Evolutionary conservation across 2,113 vertebrate genomes (phyloP), one percentile per base, ranked within the genome.

Genomic region (Gambusia affinis): DNA sequence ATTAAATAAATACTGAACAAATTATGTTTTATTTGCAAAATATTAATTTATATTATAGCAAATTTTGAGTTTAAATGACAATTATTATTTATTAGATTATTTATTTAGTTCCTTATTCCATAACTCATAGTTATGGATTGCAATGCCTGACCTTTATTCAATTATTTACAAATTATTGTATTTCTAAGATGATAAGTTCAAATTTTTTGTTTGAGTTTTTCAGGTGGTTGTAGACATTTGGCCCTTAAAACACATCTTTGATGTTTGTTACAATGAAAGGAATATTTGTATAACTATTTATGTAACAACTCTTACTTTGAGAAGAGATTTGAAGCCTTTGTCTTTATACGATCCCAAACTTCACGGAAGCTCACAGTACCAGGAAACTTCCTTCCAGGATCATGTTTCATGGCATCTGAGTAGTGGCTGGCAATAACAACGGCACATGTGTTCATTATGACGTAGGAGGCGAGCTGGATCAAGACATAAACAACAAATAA

Each of bases 381-480:
- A 17, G 22, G 22, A 24, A n/a, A 24, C 6, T 0, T 3, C 22
- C 39, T 11, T 17, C 0, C 60, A 2, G 3, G 0, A 0, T 28
- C 14, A 10, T 4, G 64, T 0, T 2, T 6, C 2, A 67, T 47
- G 19, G 24, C 54, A 8, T 84, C 67, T 0, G 66, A 71, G 71
- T 80, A 84, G 31, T 77, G 67, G 35, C 42, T 64, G 64, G 57
- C 63, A 10, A 85, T 78, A 71, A 74, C 30, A 33, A 78, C 73
- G 0, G 67, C 75, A 3, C 57, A 84, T 5, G 75, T 37, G 5
- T 83, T 78, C 54, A 78, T 57, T 31, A 78, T 65, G 37, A 78
- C 24, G 10, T 74, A 74, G 37, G 70, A 54, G 66, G 67, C 78
- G 33, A 80, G n/a, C 72, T 75, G 47, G 8, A 24, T 57, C 7